Conservation (phyloP, 2,797 vertebrate species). For the Sternotherus odoratus region DNA sequence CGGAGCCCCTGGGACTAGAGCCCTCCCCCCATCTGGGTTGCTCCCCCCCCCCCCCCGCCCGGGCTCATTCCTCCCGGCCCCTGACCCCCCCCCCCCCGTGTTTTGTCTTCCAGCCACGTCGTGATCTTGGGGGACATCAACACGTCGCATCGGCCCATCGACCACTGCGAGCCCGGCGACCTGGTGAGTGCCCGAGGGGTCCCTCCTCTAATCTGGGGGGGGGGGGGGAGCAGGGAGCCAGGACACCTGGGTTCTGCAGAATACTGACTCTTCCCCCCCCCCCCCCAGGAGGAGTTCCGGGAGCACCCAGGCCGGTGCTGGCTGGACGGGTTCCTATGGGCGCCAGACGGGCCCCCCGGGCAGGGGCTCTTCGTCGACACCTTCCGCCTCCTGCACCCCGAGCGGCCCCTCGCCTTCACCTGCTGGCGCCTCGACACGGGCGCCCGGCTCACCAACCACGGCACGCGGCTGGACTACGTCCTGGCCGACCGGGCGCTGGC, state of each 20-base stretch:
- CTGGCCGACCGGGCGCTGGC: conserved; percentile 83
- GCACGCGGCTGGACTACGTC: conserved; percentile 92
- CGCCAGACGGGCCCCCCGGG: background rate
- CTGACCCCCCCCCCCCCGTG: background rate
- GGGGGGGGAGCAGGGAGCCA: background rate
- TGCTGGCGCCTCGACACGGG: conserved; percentile 90
- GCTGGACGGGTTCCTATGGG: conserved; percentile 84
- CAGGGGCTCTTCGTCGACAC: conserved; percentile 86
- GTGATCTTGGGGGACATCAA: conserved; percentile 92
- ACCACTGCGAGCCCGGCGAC: conserved; percentile 90
- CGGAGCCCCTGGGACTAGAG: background rate
- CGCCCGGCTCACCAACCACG: conserved; percentile 91
- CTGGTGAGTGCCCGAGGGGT: conserved; percentile 79
- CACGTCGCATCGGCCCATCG: conserved; percentile 89
- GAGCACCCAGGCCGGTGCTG: conserved; percentile 90
- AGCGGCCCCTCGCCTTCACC: conserved; percentile 86
- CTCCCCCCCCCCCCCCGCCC: no score
- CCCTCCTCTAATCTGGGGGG: background rate
- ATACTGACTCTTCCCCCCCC: background rate
- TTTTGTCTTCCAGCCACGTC: conserved; percentile 83
- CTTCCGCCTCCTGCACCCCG: conserved; percentile 89
- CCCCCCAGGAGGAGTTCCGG: conserved; percentile 86
- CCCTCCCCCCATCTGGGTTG: no score
- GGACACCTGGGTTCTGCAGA: background rate
- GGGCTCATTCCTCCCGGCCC: background rate